Base-by-base conservation (phyloP, 2,113 vertebrate genomes). In the Lepidothrix coronata region DNA sequence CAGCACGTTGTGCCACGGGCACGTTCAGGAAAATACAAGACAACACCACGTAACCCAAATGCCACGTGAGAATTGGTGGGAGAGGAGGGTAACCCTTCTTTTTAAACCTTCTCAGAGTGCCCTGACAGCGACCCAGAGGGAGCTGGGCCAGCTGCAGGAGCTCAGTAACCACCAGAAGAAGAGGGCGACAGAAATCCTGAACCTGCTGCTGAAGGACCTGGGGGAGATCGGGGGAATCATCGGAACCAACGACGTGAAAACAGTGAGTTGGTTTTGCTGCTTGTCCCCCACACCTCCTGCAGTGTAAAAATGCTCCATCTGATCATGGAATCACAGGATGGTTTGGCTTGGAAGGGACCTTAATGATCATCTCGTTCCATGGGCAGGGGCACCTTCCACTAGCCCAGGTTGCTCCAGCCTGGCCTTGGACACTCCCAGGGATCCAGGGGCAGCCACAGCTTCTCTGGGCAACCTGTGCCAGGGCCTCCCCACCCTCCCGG, bases 101-200 rank as follows among this genome's bases (percentile, higher is more conserved):
- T 46, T 90, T 20, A 7, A 90, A 95, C 65, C 92, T 94, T 96
- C 96, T 31, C 97, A 99, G 99, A 98, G 94, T 5, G 87, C 97
- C 62, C 81, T 99, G 96, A 97, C 95, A 16, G 96, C 91, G 0
- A 98, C 98, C 8, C 99, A 99, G 97, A 97, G 98, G 90, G 99
- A 99, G 90, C 96, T 99, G 91, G 96, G 92, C 85, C 98, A 99
- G 95, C 82, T 99, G 37, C 98, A 99, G 95, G 99, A 99, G 93
- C 98, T 99, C 68, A 98, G 98, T 73, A 98, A 98, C 78, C 98
- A 99, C 70, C 99, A 99, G 98, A 99, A 98, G 95, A 99, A 99
- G 95, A 97, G 99, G 89, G 98, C 98, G 0, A 98, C 98, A 0
- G 99, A 99, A 94, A 98, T 99, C 90, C 97, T 99, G 71, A 98